These are phyloP conservation scores for Oreocharis arfaki DNA, from an alignment of 2,113 vertebrate species.

Conservation along the genomic window DNA sequence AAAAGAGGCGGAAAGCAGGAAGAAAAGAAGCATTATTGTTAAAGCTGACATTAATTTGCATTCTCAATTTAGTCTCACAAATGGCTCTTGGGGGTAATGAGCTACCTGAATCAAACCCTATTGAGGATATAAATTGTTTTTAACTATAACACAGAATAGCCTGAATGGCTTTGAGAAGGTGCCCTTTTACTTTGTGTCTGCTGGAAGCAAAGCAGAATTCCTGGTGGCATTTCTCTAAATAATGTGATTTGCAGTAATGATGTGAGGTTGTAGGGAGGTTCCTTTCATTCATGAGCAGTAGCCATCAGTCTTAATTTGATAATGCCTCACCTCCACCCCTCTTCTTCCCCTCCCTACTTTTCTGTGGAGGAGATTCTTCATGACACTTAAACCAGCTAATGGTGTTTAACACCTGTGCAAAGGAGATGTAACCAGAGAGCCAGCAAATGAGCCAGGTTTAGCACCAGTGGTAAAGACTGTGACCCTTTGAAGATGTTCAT, in stretches of 20 bases:
- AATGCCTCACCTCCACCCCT: background rate
- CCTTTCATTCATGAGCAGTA: background rate
- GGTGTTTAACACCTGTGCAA: background rate
- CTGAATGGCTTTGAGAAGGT: background rate
- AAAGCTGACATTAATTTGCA: constrained; percentile 4
- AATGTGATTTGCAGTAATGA: background rate
- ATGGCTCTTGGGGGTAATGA: constrained; percentile 16
- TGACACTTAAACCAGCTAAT: background rate
- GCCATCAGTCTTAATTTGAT: background rate
- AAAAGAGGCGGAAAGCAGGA: background rate
- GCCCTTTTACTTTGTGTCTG: background rate
- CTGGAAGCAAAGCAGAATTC: constrained; percentile 16
- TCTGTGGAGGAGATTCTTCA: background rate
- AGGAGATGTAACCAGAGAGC: background rate
- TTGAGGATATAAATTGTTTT: constrained; percentile 31
- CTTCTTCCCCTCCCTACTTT: background rate
- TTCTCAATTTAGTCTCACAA: background rate
- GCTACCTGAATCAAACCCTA: constrained; percentile 41
- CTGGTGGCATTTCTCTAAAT: constrained; percentile 11
- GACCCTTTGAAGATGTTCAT: background rate
- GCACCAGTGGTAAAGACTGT: background rate
- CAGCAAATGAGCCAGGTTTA: background rate
- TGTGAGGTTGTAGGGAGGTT: background rate
- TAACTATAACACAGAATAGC: constrained; percentile 1
- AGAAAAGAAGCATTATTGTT: background rate